Conservation (phyloP, 2,113 vertebrate genomes). For the Gambusia holbrooki region DNA sequence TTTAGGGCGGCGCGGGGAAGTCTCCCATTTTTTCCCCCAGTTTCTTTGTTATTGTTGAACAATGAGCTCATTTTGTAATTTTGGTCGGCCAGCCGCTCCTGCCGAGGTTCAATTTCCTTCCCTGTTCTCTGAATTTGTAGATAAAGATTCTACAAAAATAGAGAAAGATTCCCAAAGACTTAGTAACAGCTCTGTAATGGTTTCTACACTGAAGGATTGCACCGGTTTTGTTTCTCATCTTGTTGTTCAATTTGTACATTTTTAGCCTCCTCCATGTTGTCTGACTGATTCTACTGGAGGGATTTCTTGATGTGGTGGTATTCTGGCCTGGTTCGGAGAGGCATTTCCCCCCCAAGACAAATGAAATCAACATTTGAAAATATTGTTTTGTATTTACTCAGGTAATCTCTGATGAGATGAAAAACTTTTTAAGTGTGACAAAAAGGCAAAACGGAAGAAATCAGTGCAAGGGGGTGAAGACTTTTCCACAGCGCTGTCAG, state of each 20-base stretch:
- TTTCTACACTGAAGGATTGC: background rate
- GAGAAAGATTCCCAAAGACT: background rate
- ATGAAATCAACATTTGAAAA: background rate
- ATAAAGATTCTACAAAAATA: background rate
- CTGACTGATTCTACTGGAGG: background rate
- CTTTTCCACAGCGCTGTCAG: conserved; percentile 33
- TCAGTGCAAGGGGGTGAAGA: background rate
- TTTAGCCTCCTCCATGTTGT: background rate
- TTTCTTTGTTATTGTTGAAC: background rate
- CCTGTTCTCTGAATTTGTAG: background rate
- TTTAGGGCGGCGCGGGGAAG: no score
- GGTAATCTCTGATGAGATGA: background rate
- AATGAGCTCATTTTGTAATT: background rate
- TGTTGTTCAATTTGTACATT: background rate
- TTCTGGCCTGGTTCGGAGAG: background rate
- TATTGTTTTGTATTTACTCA: background rate
- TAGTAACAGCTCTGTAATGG: background rate
- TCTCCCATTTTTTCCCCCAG: background rate
- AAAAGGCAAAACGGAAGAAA: background rate
- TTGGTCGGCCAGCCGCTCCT: background rate
- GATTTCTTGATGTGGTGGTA: no score
- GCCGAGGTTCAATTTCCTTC: no score
- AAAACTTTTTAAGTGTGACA: background rate
- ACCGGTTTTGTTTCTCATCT: background rate
- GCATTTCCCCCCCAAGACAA: background rate